phyloP scores from a whole-genome alignment of 2,113 vertebrate genomes.

The Muscicapa adusta region DNA sequence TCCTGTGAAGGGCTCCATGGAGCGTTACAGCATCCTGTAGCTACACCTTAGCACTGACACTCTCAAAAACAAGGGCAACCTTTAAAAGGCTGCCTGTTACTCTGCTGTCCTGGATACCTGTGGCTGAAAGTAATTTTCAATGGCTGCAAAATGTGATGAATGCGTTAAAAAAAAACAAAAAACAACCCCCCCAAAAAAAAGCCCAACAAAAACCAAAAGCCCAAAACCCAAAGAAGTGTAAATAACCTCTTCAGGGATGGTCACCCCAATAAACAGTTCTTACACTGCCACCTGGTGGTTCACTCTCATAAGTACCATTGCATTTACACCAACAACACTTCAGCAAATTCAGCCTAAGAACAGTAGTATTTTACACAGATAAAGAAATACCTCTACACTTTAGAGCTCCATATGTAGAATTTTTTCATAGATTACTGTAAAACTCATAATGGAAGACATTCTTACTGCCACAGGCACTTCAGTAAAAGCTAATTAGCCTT shows the following conservation, averaged over 20 bases:
- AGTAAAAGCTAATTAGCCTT: not conserved
- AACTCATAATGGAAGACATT: not conserved
- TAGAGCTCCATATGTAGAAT: not conserved
- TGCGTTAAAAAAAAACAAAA: not conserved
- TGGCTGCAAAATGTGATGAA: not conserved
- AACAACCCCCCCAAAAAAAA: no score
- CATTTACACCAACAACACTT: not conserved
- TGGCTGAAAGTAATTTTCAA: not conserved
- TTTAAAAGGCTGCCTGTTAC: not conserved
- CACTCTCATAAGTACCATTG: not conserved
- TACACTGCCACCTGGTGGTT: conserved; percentile 69
- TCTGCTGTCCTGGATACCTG: not conserved
- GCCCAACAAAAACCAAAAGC: accelerated
- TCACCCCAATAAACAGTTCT: not conserved
- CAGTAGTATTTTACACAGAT: not conserved
- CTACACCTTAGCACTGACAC: accelerated
- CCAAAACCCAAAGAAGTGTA: not conserved
- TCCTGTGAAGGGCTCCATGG: not conserved
- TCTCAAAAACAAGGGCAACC: not conserved
- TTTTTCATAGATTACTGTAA: not conserved
- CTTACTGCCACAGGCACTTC: not conserved
- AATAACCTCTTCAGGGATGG: not conserved
- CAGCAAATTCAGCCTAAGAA: not conserved
- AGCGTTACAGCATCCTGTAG: not conserved
- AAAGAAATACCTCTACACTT: not conserved